Evolutionary conservation across 2,797 vertebrate genomes (phyloP).

Genomic region (Buceros bicornis): DNA sequence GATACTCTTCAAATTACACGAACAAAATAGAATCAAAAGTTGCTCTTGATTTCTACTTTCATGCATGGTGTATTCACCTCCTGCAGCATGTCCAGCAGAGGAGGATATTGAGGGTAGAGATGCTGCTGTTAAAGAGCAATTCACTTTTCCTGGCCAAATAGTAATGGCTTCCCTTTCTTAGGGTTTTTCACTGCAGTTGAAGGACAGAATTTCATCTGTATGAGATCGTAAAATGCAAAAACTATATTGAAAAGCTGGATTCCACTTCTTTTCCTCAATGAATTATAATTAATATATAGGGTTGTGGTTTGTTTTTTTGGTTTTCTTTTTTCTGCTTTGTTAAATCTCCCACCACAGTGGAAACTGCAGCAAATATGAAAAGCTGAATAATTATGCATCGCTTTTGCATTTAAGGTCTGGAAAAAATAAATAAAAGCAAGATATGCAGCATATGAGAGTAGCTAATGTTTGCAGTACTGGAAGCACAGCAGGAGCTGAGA

Average conservation of each 20-base stretch:
- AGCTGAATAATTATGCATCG: not conserved
- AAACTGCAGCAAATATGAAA: not conserved
- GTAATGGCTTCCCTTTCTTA: not conserved
- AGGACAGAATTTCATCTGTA: not conserved
- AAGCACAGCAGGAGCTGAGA: not conserved
- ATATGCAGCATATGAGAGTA: not conserved
- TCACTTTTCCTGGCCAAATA: not conserved
- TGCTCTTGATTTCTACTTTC: not conserved
- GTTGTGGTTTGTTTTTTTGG: too few relatives aligned
- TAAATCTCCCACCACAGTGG: not conserved
- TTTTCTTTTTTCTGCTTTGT: not conserved
- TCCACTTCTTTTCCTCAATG: not conserved
- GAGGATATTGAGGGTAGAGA: not conserved
- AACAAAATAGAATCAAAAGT: constrained; percentile 5
- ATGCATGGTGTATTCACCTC: accelerated
- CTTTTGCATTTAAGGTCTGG: not conserved
- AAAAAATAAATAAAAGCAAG: not conserved
- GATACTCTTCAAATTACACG: not conserved
- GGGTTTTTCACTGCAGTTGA: not conserved
- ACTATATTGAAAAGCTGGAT: not conserved
- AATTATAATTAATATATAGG: not conserved
- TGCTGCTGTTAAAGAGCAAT: not conserved
- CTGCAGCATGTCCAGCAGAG: not conserved
- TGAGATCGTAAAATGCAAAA: not conserved
- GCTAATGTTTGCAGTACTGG: not conserved